Base-by-base conservation (phyloP, 1,140 invertebrate species). In the Drosophila nikananu region DNA sequence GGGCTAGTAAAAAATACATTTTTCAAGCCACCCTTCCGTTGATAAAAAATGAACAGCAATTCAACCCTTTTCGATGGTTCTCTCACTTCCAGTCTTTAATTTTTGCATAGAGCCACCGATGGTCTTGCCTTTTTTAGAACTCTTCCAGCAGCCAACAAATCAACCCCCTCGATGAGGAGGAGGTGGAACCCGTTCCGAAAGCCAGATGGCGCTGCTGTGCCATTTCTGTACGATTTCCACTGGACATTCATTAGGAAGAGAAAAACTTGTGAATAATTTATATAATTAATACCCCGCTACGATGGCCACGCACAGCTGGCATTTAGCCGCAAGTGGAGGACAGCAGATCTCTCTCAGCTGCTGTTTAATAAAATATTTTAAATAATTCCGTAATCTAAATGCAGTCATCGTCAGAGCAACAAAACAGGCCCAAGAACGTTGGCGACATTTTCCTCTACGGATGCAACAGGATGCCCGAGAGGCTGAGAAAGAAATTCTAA, bases 371-470 rank as follows among this genome's bases (percentile, higher is more conserved):
- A 90, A 90, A 90, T 90, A 90, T 91, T 90, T 90, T 90, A 90
- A 90, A 90, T 90, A 90, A 90, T 90, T 90, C 86, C 70, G 86
- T 90, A 86, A 90, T 90, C 86, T 90, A 90, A 90, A 90, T 90
- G 86, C 86, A 90, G 81, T 86, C 86, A 86, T 84, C 86, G 86
- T 89, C 86, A 75, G 54, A 51, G 54, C 67, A 44, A 39, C 76
- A 75, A 37, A 71, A 49, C 70, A 51, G 49, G 64, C 63, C 44
- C 55, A 61, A 64, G 66, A 77, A 77, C 68, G 77, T 58, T 65
- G 76, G 67, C 80, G 54, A 82, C 70, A 62, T 67, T 76, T 82
- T 77, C 68, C 75, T 54, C 52, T 58, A 15, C 59, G 41, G 44
- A 44, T 52, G 41, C 30, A 80, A 80, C 77, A 80, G 77, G 75